Percentiles rank a stretch among this genome's conserved stretches.
Evolutionary conservation across 2,797 vertebrate genomes (phyloP).

Genomic region (Brachyrhaphis roseni): DNA sequence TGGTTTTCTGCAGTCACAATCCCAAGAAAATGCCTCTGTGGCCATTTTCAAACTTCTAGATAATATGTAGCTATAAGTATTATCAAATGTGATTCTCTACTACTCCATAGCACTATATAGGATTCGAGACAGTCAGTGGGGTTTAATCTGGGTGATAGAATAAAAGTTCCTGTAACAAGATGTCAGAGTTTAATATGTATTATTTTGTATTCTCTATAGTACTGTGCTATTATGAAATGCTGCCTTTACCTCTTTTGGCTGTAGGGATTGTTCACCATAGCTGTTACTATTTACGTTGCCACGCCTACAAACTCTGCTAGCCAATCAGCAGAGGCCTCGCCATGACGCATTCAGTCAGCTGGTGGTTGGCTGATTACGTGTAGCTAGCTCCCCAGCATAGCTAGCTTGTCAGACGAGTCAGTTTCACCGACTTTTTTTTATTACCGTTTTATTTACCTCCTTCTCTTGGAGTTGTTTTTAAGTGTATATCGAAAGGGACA

Average conservation of each 20-base stretch:
- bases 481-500: not conserved
- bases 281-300: not conserved
- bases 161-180: not conserved
- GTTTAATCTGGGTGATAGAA: too few relatives aligned
- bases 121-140: too few relatives aligned
- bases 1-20: not conserved
- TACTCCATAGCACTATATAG: too few relatives aligned
- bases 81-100: too few relatives aligned
- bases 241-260: not conserved
- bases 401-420: conserved; percentile 51
- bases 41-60: not conserved
- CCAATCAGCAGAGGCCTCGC: conserved; percentile 56
- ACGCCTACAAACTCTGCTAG: not conserved
- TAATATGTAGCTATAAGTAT: not conserved
- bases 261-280: not conserved
- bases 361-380: conserved; percentile 74
- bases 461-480: not conserved
- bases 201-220: too few relatives aligned
- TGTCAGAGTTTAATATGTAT: not conserved
- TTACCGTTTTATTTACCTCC: not conserved
- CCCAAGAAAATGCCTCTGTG: not conserved
- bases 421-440: not conserved
- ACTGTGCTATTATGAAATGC: too few relatives aligned
- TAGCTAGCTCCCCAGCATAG: conserved; percentile 54
- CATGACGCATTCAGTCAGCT: conserved; percentile 64